A percentile compares a stretch with the other conserved stretches of the same genome.
Conservation (phyloP, 2,888 invertebrate species). For the Harpalus rufipes region DNA sequence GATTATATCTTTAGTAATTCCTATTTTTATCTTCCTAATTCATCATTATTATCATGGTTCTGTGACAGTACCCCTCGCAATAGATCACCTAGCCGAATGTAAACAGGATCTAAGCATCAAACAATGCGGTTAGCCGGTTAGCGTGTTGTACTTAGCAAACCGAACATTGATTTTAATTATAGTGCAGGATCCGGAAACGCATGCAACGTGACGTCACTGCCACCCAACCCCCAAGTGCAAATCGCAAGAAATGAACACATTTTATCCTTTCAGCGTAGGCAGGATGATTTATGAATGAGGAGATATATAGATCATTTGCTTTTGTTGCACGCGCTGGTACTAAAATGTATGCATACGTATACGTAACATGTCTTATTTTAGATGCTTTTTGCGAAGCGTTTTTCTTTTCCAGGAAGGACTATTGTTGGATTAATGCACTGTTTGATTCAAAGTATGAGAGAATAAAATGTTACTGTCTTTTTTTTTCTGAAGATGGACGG, state of each 20-base stretch:
- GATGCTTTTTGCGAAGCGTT: background rate
- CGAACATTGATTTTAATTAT: conserved; percentile 51
- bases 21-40: background rate
- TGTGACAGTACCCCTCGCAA: background rate
- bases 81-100: conserved; percentile 8
- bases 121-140: conserved; percentile 32
- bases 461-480: too few species aligned
- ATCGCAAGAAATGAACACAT: conserved; percentile 41
- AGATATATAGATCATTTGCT: conserved; percentile 22
- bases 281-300: conserved; percentile 32
- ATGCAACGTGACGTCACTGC: conserved; percentile 28
- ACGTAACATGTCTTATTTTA: background rate
- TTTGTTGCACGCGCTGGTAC: conserved; percentile 18
- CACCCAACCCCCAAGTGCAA: background rate
- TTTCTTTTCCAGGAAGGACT: background rate
- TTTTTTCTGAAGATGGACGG: too few species aligned
- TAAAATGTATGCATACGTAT: conserved; percentile 7
- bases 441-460: background rate
- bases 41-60: background rate
- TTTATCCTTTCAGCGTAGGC: conserved; percentile 27
- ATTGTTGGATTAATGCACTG: background rate
- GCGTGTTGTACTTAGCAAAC: conserved; percentile 38
- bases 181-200: conserved; percentile 13
- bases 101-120: conserved; percentile 39
- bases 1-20: too few species aligned